Conservation (phyloP, 2,888 invertebrate genomes). For the Idaea biselata region DNA sequence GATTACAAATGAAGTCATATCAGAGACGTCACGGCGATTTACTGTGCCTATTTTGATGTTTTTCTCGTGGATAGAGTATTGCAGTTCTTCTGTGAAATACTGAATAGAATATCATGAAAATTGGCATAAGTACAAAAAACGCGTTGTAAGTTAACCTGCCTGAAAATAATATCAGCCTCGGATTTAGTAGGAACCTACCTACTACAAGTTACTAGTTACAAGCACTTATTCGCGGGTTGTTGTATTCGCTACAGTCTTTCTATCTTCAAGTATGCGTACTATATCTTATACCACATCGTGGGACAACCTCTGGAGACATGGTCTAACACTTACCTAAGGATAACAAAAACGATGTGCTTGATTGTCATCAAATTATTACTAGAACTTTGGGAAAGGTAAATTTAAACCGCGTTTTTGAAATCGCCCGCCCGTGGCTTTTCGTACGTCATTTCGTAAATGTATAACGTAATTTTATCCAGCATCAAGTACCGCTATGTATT, state of each 20-base stretch:
- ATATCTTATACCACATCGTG: too few relatives aligned
- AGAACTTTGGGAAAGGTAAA: background rate
- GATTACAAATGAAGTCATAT: constrained; percentile 76
- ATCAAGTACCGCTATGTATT: constrained; percentile 72
- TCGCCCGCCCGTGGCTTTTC: constrained; percentile 72
- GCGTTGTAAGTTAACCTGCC: background rate
- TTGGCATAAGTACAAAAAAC: background rate
- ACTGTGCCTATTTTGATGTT: constrained; percentile 44
- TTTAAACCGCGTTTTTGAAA: background rate
- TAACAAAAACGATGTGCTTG: too few relatives aligned
- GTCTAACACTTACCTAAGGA: too few relatives aligned
- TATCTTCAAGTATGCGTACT: too few relatives aligned
- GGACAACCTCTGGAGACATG: background rate
- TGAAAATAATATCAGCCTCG: background rate
- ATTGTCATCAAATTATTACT: background rate
- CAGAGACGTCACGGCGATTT: constrained; percentile 67
- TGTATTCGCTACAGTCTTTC: too few relatives aligned
- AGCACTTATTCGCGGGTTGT: too few relatives aligned
- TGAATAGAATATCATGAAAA: background rate
- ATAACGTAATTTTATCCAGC: constrained; percentile 74
- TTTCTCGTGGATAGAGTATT: constrained; percentile 10
- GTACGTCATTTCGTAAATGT: constrained; percentile 73
- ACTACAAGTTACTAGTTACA: too few relatives aligned
- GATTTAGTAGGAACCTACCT: too few relatives aligned
- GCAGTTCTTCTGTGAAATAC: background rate